These are phyloP conservation scores for Brevipalpus yothersi DNA, from an alignment of 1,140 invertebrate genomes.

Conservation along the genomic window DNA sequence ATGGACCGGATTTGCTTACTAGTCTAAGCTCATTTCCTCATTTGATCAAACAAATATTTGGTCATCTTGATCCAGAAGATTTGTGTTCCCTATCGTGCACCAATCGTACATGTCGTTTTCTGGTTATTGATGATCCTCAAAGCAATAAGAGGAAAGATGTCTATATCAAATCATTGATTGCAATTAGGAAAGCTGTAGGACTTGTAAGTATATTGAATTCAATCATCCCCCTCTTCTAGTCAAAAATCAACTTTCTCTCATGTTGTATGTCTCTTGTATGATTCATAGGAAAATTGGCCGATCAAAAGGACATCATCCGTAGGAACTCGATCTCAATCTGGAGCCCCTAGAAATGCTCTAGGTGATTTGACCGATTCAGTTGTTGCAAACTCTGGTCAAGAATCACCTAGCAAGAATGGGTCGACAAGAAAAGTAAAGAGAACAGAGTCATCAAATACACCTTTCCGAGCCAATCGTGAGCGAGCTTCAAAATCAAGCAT, in stretches of 20 bases:
- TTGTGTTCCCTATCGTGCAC: background rate
- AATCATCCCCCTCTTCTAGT: background rate
- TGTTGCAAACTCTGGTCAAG: background rate
- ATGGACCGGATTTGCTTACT: too few relatives aligned
- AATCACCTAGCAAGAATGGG: background rate
- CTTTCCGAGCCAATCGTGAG: background rate
- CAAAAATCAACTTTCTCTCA: background rate
- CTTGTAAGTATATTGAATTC: background rate
- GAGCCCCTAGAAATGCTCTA: background rate
- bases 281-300: background rate
- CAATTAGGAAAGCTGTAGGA: background rate
- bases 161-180: background rate
- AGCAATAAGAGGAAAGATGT: background rate
- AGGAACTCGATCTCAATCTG: background rate
- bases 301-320: background rate
- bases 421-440: background rate
- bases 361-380: background rate
- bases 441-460: background rate
- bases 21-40: background rate
- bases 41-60: background rate
- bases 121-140: background rate
- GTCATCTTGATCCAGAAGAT: background rate
- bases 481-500: background rate
- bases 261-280: background rate
- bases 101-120: background rate